Base-by-base conservation (phyloP, 2,888 invertebrate species). In the Nomada hirtipes region DNA sequence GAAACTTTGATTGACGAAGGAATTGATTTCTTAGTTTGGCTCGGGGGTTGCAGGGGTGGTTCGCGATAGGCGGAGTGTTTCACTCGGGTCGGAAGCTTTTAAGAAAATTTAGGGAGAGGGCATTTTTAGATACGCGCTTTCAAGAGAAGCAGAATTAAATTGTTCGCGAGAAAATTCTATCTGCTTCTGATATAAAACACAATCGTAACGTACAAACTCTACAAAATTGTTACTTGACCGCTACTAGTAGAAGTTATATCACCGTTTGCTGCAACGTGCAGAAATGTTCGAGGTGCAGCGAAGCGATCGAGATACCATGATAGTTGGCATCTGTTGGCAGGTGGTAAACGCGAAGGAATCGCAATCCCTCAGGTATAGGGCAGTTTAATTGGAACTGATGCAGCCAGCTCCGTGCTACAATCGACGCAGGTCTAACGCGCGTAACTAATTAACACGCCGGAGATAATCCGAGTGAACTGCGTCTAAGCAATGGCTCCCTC, bases 371-470 rank as follows among this genome's bases (percentile, higher is more conserved):
- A 72, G 55, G 77, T 29, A 23, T 76, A 60, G 83, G 65, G 11
- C 23, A 61, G 76, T 70, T 82, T 85, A 84, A 88, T 86, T 86
- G 88, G 86, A 87, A 87, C 86, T 84, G 80, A 84, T 87, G 84
- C 74, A 53, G 71, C 57, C 68, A 57, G 52, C 47, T 15, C 52
- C 47, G 55, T 47, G 65, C 47, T 76, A 70, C 68, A 74, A 70
- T 65, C 74, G 60, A 60, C 42, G 68, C 50, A 20, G 69, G 18
- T 53, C 50, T 69, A 82, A 72, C 76, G 23, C 64, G 82, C 76
- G 64, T 82, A 76, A 69, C 82, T 73, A 82, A 82, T 82, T 82
- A 82, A 82, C 76, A 73, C 64, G 72, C 11, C 65, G 50, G 42
- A 73, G 76, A 76, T 82, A 76, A 82, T 82, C 64, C 55, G 60